Percentiles rank a stretch among this genome's conserved stretches.
phyloP scores from a whole-genome alignment of 2,888 invertebrate species.

The Prosapia bicincta region DNA sequence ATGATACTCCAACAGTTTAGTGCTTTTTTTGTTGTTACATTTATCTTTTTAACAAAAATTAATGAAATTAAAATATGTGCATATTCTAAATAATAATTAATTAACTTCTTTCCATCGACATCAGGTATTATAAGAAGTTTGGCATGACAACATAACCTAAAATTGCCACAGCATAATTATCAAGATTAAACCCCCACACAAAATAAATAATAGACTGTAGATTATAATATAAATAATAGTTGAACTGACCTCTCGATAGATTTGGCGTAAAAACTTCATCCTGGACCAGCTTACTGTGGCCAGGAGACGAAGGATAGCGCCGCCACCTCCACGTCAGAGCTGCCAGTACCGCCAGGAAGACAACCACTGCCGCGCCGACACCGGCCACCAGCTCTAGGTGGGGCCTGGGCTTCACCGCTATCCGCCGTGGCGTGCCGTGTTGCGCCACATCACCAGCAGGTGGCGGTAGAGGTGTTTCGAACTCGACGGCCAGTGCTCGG shows the following conservation, averaged over 20 bases:
- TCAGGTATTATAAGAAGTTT: too few relatives aligned
- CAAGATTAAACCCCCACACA: too few relatives aligned
- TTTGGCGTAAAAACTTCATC: not conserved
- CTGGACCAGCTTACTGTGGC: not conserved
- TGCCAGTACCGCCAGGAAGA: conserved; percentile 52
- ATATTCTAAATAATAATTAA: too few relatives aligned
- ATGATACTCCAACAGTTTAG: too few relatives aligned
- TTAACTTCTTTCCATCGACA: too few relatives aligned
- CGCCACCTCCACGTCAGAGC: conserved; percentile 57
- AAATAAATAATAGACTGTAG: too few relatives aligned
- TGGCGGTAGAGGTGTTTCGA: conserved; percentile 17
- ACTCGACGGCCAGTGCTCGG: conserved; percentile 25
- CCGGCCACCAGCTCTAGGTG: conserved; percentile 55
- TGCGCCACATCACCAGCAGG: not conserved
- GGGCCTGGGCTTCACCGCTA: not conserved
- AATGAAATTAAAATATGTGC: too few relatives aligned
- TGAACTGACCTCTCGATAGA: not conserved
- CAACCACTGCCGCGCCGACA: conserved; percentile 54
- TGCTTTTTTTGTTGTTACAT: too few relatives aligned
- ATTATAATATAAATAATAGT: too few relatives aligned
- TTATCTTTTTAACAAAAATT: too few relatives aligned
- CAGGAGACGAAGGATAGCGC: conserved; percentile 44
- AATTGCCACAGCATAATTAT: too few relatives aligned
- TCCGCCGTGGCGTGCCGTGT: not conserved
- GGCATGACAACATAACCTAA: too few relatives aligned